Percentiles rank a stretch among this genome's conserved stretches.
These are phyloP conservation scores for Stenodera caucasica DNA, from an alignment of 2,888 invertebrate genomes.

Conservation along the genomic window DNA sequence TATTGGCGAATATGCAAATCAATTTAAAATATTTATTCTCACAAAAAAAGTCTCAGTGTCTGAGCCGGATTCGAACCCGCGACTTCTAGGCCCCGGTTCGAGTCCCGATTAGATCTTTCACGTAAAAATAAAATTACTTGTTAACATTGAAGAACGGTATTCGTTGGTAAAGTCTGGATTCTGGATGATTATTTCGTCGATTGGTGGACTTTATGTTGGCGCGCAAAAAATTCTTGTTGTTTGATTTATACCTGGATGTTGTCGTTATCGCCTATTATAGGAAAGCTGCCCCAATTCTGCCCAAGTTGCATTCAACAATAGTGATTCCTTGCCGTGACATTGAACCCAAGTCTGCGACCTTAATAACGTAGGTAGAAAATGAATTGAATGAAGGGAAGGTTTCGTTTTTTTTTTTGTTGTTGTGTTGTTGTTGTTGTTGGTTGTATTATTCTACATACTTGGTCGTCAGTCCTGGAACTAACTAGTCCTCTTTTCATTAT, in stretches of 20 bases:
- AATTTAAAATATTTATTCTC: too few relatives aligned
- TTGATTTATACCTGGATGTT: not conserved
- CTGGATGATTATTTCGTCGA: too few relatives aligned
- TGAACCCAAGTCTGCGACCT: slow-evolving; percentile 39
- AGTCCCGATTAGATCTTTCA: too few relatives aligned
- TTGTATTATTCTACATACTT: not conserved
- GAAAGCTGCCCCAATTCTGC: slow-evolving; percentile 9
- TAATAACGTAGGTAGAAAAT: slow-evolving; percentile 21
- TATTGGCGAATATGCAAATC: not conserved
- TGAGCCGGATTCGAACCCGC: too few relatives aligned
- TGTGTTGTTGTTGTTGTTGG: not conserved
- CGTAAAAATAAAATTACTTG: too few relatives aligned
- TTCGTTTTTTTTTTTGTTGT: not conserved
- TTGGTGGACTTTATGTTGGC: not conserved
- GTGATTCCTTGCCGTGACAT: slow-evolving; percentile 37
- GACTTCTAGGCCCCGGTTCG: too few relatives aligned
- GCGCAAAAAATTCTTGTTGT: not conserved
- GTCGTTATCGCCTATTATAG: slow-evolving; percentile 4
- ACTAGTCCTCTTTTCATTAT: slow-evolving; percentile 9
- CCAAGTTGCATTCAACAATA: slow-evolving; percentile 24
- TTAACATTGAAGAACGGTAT: too few relatives aligned
- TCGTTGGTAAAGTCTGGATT: too few relatives aligned
- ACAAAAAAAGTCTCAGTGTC: too few relatives aligned
- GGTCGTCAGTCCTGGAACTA: slow-evolving; percentile 7
- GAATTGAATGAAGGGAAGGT: slow-evolving; percentile 5